Base-by-base conservation (phyloP, 2,113 vertebrate species). In the Epinephelus cyanopodus region DNA sequence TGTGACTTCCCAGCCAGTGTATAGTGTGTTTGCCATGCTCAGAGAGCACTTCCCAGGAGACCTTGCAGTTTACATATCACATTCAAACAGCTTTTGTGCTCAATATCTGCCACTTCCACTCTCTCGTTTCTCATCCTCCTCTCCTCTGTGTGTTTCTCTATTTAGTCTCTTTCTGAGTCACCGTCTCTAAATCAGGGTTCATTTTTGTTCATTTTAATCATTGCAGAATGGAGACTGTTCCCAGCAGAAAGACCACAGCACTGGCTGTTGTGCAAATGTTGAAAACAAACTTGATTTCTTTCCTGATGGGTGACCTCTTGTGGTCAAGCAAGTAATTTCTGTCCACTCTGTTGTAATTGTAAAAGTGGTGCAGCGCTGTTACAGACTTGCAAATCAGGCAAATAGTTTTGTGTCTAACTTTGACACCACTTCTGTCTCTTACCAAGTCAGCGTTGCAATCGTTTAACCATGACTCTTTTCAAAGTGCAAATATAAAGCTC, bases 31-130 rank as follows among this genome's bases (percentile, higher is more conserved):
- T 88, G 79, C 79, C 69, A 25, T 77, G 84, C 89, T 89, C 82
- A 8, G 61, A 86, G 86, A 88, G 87, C 84, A 64, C 91, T 77
- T 86, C 92, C 89, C 90, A 60, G 89, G 90, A 89, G 91, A 90
- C 87, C 86, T 84, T 14, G 64, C 90, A 89, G 90, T 93, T 93
- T 90, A 90, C 88, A 91, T 89, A 92, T 93, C 89, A 90, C 91
- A 89, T 92, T 90, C 87, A 93, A 90, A 91, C 90, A 90, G 90
- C 82, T 90, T 91, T 83, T 90, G 79, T 89, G 80, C 87, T 91
- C 84, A 68, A 74, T 91, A 86, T 91, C 84, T 88, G 85, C 81
- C 90, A 74, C 84, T 88, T 86, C 80, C 85, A 74, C 86, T 73
- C 83, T 37, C 76, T 73, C 77, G 2, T 60, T 56, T 33, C 85